phyloP scores from a whole-genome alignment of 2,113 vertebrate genomes.

The Sapajus apella region DNA sequence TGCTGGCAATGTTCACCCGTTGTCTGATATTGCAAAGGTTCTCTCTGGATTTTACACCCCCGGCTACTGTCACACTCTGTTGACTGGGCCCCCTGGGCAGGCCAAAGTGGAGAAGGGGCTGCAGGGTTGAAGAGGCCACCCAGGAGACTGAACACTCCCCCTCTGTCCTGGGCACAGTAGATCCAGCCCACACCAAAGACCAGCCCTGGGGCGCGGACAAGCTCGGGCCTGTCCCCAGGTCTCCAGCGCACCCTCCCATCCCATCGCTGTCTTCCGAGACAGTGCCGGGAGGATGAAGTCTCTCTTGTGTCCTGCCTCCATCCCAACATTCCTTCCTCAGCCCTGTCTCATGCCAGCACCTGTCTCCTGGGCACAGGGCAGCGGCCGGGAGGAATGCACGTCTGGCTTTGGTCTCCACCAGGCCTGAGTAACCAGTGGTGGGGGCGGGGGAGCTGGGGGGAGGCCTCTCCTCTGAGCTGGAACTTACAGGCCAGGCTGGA shows the following conservation, averaged over 20 bases:
- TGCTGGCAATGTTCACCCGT: too few relatives aligned
- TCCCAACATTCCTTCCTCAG: not conserved
- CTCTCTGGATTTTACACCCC: too few relatives aligned
- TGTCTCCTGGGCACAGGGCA: conserved; percentile 3
- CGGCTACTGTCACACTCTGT: not conserved
- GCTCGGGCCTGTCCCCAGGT: not conserved
- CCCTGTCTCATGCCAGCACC: conserved; percentile 13
- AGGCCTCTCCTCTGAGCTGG: not conserved
- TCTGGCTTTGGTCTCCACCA: not conserved
- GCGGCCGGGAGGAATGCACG: not conserved
- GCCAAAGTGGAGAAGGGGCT: not conserved
- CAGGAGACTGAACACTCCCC: fast-evolving
- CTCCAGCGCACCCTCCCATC: not conserved
- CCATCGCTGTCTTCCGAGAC: not conserved
- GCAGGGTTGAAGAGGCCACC: not conserved
- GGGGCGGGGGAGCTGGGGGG: not conserved
- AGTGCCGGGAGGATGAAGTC: not conserved
- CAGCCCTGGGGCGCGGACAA: not conserved
- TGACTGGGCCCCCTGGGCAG: not conserved
- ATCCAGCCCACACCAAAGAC: not conserved
- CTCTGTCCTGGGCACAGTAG: not conserved
- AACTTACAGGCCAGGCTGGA: not conserved
- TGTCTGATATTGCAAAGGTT: fast-evolving
- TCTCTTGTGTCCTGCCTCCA: not conserved
- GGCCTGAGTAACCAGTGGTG: not conserved